A percentile compares a stretch with the other conserved stretches of the same genome.
phyloP scores from a whole-genome alignment of 2,888 invertebrate genomes.

The Therioaphis trifolii region DNA sequence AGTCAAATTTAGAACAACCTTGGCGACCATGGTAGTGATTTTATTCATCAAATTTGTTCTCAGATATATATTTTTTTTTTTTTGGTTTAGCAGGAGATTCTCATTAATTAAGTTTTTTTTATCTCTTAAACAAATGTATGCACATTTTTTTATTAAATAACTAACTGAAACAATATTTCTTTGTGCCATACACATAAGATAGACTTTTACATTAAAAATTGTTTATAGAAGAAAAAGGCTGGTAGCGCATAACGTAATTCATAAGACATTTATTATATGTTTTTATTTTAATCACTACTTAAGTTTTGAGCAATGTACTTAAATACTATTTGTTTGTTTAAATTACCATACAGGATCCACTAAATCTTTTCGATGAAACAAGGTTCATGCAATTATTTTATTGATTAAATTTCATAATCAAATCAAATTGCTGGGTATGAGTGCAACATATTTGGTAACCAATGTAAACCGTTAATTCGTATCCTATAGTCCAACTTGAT shows the following conservation, averaged over 20 bases:
- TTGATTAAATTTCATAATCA: slow-evolving; percentile 21
- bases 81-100: slow-evolving; percentile 2
- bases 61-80: neutral
- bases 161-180: slow-evolving; percentile 6
- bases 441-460: slow-evolving; percentile 22
- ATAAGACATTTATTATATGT: slow-evolving; percentile 20
- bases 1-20: slow-evolving; percentile 33
- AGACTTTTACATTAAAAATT: neutral
- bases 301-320: neutral
- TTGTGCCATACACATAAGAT: slow-evolving; percentile 44
- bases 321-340: neutral
- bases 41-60: neutral
- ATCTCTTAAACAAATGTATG: slow-evolving; percentile 18
- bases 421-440: slow-evolving; percentile 38
- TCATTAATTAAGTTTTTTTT: slow-evolving; percentile 57
- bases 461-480: neutral
- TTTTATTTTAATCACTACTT: neutral
- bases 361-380: slow-evolving; percentile 4
- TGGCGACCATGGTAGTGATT: slow-evolving; percentile 53
- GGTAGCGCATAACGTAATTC: slow-evolving; percentile 35
- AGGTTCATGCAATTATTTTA: slow-evolving; percentile 32
- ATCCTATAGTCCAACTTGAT: neutral
- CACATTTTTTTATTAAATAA: neutral
- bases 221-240: slow-evolving; percentile 47
- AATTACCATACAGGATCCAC: neutral